These are phyloP conservation scores for Chaenocephalus aceratus DNA, from an alignment of 2,113 vertebrate species.

Conservation along the genomic window DNA sequence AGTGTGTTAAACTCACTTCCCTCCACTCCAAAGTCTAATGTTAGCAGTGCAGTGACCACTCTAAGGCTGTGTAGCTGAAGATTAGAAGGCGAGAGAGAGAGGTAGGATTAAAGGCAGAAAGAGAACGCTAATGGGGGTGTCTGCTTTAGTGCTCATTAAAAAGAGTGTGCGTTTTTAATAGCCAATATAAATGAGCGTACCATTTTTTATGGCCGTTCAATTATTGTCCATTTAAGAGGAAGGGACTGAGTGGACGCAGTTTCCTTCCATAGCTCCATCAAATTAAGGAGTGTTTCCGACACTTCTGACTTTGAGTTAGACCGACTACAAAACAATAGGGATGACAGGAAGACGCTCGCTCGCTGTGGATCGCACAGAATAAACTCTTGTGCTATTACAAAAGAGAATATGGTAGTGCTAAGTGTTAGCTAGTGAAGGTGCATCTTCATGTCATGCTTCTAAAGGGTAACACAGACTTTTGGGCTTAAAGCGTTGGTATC, in stretches of 20 bases:
- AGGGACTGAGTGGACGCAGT: constrained; percentile 57
- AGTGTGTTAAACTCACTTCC: constrained; percentile 53
- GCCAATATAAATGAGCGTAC: constrained; percentile 75
- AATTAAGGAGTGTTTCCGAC: constrained; percentile 40
- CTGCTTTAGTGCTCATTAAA: constrained; percentile 78
- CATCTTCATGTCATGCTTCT: constrained; percentile 3
- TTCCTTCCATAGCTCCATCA: constrained; percentile 60
- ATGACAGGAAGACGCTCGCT: constrained; percentile 3
- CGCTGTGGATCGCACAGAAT: constrained; percentile 7
- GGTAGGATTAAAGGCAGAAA: constrained; percentile 32
- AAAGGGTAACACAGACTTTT: neutral
- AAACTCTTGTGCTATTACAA: constrained; percentile 10
- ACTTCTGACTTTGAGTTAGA: constrained; percentile 61
- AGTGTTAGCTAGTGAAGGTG: neutral
- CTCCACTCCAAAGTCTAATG: constrained; percentile 36
- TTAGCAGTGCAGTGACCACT: constrained; percentile 59
- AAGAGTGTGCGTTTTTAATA: constrained; percentile 75
- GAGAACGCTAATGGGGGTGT: constrained; percentile 63
- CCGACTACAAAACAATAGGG: constrained; percentile 30
- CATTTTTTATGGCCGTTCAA: constrained; percentile 73
- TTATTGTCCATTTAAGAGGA: constrained; percentile 79
- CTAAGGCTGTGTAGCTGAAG: constrained; percentile 49
- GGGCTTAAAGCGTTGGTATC: constrained; percentile 1
- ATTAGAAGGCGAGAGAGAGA: constrained; percentile 54
- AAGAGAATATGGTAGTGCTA: constrained; percentile 20